A percentile compares a stretch with the other conserved stretches of the same genome.
These are phyloP conservation scores for Colletes latitarsis DNA, from an alignment of 1,140 invertebrate species.

Conservation along the genomic window DNA sequence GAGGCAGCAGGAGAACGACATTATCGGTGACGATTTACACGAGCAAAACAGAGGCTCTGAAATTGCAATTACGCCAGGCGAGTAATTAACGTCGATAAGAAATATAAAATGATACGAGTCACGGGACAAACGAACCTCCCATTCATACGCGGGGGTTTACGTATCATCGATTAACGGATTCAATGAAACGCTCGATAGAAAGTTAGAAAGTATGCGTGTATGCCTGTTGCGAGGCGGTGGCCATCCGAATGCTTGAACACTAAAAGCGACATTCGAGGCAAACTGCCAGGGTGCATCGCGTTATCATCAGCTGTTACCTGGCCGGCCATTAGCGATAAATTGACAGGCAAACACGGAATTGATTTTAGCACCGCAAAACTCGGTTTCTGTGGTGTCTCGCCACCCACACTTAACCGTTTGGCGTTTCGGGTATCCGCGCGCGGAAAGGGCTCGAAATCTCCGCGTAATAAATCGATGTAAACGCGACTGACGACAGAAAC, in stretches of 20 bases:
- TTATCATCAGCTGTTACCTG: constrained; percentile 71
- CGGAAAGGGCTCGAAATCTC: constrained; percentile 48
- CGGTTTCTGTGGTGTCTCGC: constrained; percentile 67
- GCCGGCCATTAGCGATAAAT: constrained; percentile 71
- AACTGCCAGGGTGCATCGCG: constrained; percentile 69
- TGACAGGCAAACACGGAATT: constrained; percentile 72
- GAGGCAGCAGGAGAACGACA: too few relatives aligned
- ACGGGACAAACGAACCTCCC: not conserved
- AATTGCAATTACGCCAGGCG: too few relatives aligned
- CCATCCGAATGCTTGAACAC: constrained; percentile 59
- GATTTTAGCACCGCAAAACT: constrained; percentile 72
- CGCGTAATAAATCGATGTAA: constrained; percentile 69
- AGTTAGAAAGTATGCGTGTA: constrained; percentile 14
- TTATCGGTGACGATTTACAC: too few relatives aligned
- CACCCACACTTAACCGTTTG: constrained; percentile 66
- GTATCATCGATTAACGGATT: constrained; percentile 10
- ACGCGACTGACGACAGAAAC: constrained; percentile 50
- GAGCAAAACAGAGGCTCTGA: too few relatives aligned
- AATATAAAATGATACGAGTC: not conserved
- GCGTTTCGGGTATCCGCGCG: constrained; percentile 57
- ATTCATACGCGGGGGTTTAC: not conserved
- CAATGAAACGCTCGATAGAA: constrained; percentile 7
- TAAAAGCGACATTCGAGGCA: constrained; percentile 67
- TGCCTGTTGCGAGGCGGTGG: constrained; percentile 10
- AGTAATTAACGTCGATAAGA: not conserved